A percentile compares a stretch with the other conserved stretches of the same genome.
These are phyloP conservation scores for Diorhabda elongata DNA, from an alignment of 1,140 invertebrate species.

Conservation along the genomic window DNA sequence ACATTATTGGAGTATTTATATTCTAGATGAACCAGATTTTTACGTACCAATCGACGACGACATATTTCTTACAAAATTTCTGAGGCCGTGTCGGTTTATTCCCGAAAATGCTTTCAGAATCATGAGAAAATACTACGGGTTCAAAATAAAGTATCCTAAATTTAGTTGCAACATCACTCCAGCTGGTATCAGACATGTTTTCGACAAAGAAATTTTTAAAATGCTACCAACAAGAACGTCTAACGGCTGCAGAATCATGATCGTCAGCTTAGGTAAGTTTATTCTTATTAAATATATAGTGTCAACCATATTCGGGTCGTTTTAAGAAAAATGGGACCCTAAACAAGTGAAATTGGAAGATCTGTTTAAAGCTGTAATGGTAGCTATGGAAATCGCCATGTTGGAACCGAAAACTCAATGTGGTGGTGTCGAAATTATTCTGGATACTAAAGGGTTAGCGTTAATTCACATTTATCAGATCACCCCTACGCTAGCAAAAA, in stretches of 20 bases:
- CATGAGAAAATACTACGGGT: constrained; percentile 59
- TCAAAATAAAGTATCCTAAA: constrained; percentile 53
- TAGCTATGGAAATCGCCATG: constrained; percentile 58
- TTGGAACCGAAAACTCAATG: constrained; percentile 61
- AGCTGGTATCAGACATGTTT: constrained; percentile 48
- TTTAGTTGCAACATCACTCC: constrained; percentile 53
- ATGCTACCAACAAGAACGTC: constrained; percentile 55
- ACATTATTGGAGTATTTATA: neutral
- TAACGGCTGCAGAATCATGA: constrained; percentile 54
- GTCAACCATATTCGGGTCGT: neutral
- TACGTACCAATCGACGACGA: constrained; percentile 65
- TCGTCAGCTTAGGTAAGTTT: constrained; percentile 41
- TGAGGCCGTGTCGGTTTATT: constrained; percentile 77
- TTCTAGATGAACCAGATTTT: constrained; percentile 53
- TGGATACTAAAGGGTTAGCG: constrained; percentile 65
- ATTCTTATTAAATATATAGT: neutral
- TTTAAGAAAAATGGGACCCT: constrained; percentile 62
- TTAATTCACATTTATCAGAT: constrained; percentile 66
- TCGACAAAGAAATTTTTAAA: constrained; percentile 52
- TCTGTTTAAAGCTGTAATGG: constrained; percentile 56
- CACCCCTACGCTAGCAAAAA: constrained; percentile 64
- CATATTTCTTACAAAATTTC: constrained; percentile 63
- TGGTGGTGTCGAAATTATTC: constrained; percentile 58
- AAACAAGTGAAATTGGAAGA: constrained; percentile 54
- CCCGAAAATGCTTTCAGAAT: constrained; percentile 68